Percentiles rank a stretch among this genome's conserved stretches.
Conservation (phyloP, 2,888 invertebrate species). For the Drosophila suboccidentalis region DNA sequence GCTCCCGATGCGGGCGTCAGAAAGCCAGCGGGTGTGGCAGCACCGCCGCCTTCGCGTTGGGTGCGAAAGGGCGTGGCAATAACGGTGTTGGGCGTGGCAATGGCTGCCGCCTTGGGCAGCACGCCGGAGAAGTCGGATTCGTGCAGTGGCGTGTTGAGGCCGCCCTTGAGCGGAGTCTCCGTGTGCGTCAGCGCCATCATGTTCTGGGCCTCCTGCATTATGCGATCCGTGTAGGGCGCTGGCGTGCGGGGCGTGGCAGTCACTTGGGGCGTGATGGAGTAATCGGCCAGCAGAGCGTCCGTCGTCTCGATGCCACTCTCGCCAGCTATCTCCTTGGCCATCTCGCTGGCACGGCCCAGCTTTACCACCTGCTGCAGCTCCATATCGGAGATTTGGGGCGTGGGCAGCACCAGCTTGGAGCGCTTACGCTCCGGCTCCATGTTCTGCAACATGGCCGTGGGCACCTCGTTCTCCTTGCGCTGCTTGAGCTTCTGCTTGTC, state of each 20-base stretch:
- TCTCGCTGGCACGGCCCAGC: conserved; percentile 95
- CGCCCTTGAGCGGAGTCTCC: conserved; percentile 98
- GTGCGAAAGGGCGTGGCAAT: conserved; percentile 94
- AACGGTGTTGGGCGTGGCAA: conserved; percentile 96
- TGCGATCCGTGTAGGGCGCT: conserved; percentile 92
- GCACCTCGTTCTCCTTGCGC: conserved; percentile 98
- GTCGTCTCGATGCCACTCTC: conserved; percentile 92
- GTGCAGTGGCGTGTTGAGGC: conserved; percentile 96
- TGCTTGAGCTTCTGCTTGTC: conserved; percentile 98
- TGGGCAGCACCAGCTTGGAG: conserved; percentile 97
- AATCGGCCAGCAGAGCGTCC: conserved; percentile 95
- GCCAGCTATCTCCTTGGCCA: conserved; percentile 94
- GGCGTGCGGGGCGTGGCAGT: conserved; percentile 94
- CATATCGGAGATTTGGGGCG: conserved; percentile 97
- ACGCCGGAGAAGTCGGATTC: conserved; percentile 95
- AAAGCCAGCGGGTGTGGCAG: conserved; percentile 88
- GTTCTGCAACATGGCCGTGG: conserved; percentile 94
- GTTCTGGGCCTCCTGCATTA: conserved; percentile 98
- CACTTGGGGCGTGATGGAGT: conserved; percentile 91
- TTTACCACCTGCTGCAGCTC: conserved; percentile 97
- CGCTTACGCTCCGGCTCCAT: conserved; percentile 96
- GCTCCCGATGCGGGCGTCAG: conserved; percentile 87
- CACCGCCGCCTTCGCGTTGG: conserved; percentile 89
- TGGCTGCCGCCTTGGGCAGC: conserved; percentile 89
- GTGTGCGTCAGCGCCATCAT: conserved; percentile 99